These are phyloP conservation scores for Semotilus atromaculatus DNA, from an alignment of 2,797 vertebrate species.

Conservation along the genomic window DNA sequence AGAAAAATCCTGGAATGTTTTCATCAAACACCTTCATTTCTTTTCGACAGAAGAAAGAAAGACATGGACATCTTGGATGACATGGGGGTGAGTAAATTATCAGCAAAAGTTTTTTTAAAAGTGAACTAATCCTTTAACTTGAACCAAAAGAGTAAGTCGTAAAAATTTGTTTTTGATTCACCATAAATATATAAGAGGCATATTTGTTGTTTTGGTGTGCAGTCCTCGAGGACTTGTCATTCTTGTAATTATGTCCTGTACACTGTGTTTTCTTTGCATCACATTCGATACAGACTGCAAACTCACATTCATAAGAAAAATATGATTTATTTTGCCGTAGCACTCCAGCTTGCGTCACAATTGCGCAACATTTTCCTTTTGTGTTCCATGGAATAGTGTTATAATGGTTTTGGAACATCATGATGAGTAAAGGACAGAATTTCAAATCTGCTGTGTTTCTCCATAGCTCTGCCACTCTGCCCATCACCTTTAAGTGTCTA, in stretches of 20 bases:
- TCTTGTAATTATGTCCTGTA: background rate
- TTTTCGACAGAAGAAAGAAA: no score
- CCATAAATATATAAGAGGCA: background rate
- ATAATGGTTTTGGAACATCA: background rate
- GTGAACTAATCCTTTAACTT: no score
- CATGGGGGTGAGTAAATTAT: no score
- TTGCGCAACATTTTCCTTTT: background rate
- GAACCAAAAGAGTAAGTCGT: background rate
- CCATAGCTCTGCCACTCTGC: constrained; percentile 82
- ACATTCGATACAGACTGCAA: background rate
- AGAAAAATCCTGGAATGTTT: no score
- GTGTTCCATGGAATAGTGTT: background rate
- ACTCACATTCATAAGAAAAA: background rate
- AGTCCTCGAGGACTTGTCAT: background rate
- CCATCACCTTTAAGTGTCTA: constrained; percentile 85
- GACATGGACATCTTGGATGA: no score
- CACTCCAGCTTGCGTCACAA: background rate
- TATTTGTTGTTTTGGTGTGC: background rate
- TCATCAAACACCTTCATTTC: no score
- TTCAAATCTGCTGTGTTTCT: constrained; percentile 5
- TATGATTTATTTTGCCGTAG: background rate
- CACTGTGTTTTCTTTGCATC: background rate
- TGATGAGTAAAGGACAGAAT: background rate
- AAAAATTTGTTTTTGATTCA: background rate
- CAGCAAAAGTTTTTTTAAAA: no score